Evolutionary conservation across 2,797 vertebrate species (phyloP).

Genomic region (Momotus momota): DNA sequence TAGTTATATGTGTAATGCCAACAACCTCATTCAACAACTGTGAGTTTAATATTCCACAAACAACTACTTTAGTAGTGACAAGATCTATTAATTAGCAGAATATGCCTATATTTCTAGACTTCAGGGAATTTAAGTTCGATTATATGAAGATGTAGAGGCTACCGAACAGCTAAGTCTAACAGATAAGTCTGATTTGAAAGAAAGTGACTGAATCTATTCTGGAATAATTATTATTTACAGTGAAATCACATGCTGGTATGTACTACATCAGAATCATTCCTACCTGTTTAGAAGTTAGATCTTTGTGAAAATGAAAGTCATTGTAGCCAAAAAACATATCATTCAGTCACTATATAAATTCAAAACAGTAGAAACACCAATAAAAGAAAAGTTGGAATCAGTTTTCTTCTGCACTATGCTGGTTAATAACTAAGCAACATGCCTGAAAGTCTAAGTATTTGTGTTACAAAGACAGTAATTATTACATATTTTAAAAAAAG

Average conservation of each 20-base stretch:
- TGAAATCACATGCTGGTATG: not conserved
- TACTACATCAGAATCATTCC: not conserved
- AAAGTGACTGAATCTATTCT: not conserved
- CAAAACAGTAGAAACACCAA: not conserved
- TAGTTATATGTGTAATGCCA: not conserved
- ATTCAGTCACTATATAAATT: not conserved
- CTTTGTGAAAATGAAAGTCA: not conserved
- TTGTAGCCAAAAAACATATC: not conserved
- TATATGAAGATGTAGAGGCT: not conserved
- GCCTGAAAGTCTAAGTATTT: not conserved
- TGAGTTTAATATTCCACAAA: not conserved
- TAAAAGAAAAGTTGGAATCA: not conserved
- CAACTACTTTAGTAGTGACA: not conserved
- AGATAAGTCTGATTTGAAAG: not conserved
- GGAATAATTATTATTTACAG: not conserved
- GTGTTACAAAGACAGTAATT: not conserved
- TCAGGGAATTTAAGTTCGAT: not conserved
- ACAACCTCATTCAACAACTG: not conserved
- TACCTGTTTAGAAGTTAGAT: not conserved
- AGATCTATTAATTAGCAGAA: not conserved
- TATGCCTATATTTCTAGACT: not conserved
- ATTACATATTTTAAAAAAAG: not conserved
- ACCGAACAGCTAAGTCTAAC: not conserved
- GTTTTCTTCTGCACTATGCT: not conserved
- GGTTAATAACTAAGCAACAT: not conserved